Evolutionary conservation across 2,888 invertebrate species (phyloP).

Genomic region (Sminthurinus aureus): DNA sequence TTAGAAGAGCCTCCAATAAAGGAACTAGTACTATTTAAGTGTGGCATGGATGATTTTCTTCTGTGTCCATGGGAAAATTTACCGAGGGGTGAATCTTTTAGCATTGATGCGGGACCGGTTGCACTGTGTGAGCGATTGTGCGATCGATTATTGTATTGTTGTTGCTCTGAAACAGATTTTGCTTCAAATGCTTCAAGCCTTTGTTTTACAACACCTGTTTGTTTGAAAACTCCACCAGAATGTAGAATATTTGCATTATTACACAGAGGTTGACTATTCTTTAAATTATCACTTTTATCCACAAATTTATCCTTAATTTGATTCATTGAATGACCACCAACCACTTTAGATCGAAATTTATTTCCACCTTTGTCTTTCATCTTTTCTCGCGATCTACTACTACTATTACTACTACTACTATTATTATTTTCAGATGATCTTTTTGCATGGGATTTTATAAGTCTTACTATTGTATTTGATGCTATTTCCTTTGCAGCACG

Average conservation of each 20-base stretch:
- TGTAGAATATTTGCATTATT: neutral
- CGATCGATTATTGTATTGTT: slow-evolving; percentile 48
- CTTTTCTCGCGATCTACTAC: slow-evolving; percentile 49
- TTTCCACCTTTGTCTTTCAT: slow-evolving; percentile 51
- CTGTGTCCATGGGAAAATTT: slow-evolving; percentile 50
- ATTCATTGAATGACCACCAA: slow-evolving; percentile 9
- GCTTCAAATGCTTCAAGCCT: slow-evolving; percentile 90
- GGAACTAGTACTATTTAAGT: slow-evolving; percentile 41
- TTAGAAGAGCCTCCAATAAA: slow-evolving; percentile 20
- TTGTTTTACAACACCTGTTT: slow-evolving; percentile 75
- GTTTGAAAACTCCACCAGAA: slow-evolving; percentile 27
- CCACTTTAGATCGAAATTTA: slow-evolving; percentile 38
- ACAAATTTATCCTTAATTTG: neutral
- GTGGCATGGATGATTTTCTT: slow-evolving; percentile 58
- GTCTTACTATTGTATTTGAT: slow-evolving; percentile 38
- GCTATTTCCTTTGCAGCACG: slow-evolving; percentile 39
- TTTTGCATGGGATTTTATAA: slow-evolving; percentile 41
- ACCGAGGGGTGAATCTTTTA: slow-evolving; percentile 46
- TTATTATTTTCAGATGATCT: slow-evolving; percentile 46
- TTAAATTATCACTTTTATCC: neutral
- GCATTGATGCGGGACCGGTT: slow-evolving; percentile 48
- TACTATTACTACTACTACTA: no score
- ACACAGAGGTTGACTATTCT: slow-evolving; percentile 20
- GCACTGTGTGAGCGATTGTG: slow-evolving; percentile 59
- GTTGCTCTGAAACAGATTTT: slow-evolving; percentile 63